Percentiles rank a stretch among this genome's conserved stretches.
These are phyloP conservation scores for Cryptocephalus moraei DNA, from an alignment of 2,888 invertebrate species.

Conservation along the genomic window DNA sequence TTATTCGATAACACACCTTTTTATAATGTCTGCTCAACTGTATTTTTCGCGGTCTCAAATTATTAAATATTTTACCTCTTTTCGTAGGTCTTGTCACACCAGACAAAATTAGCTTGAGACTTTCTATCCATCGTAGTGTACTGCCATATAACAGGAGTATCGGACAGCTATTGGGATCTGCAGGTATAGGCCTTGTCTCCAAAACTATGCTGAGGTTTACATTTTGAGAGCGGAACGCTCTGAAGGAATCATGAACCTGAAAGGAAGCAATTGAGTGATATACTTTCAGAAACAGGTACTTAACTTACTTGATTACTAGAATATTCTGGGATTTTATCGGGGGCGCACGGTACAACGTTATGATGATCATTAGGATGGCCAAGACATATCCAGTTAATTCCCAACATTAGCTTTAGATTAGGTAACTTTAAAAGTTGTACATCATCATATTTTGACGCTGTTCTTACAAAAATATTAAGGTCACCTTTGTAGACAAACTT, in stretches of 20 bases:
- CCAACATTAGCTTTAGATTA: constrained; percentile 70
- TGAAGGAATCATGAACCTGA: constrained; percentile 85
- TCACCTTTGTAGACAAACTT: constrained; percentile 88
- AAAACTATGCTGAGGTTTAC: constrained; percentile 67
- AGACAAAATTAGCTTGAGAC: constrained; percentile 83
- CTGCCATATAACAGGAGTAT: constrained; percentile 82
- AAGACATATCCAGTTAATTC: constrained; percentile 82
- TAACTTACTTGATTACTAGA: constrained; percentile 74
- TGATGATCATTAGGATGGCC: constrained; percentile 96
- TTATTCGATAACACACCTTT: constrained; percentile 45
- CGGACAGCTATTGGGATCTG: constrained; percentile 43
- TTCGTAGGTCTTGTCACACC: constrained; percentile 90
- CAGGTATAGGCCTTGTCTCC: constrained; percentile 58
- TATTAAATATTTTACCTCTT: constrained; percentile 80
- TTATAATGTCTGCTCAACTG: constrained; percentile 90
- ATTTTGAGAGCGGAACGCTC: constrained; percentile 86
- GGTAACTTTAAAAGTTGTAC: constrained; percentile 88
- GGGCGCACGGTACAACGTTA: constrained; percentile 89
- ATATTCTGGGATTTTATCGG: constrained; percentile 92
- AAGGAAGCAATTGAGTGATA: constrained; percentile 12
- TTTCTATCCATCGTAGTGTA: constrained; percentile 92
- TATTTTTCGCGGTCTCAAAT: constrained; percentile 73
- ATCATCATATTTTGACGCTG: constrained; percentile 98
- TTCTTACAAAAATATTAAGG: constrained; percentile 87
- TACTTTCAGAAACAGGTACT: neutral